Base-by-base conservation (phyloP, 2,113 vertebrate species). In the Platichthys stellatus region DNA sequence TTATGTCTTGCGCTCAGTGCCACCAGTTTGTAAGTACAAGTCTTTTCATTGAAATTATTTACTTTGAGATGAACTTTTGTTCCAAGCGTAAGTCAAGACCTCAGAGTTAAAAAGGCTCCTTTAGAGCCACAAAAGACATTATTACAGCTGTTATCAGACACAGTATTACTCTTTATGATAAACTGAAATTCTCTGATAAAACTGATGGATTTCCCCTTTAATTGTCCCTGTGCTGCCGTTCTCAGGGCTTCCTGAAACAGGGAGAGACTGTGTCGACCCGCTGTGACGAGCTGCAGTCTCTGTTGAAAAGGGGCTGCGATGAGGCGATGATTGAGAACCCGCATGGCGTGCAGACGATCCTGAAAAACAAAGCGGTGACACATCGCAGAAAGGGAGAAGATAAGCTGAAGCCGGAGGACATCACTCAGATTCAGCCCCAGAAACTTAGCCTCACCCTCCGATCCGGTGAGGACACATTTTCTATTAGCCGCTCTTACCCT, bases 381-480 rank as follows among this genome's bases (percentile, higher is more conserved):
- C 94, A 98, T 69, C 97, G 96, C 66, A 94, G 83, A 63, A 97
- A 95, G 85, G 95, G 94, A 2, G 82, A 74, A 9, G 95, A 93
- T 58, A 96, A 96, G 54, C 91, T 96, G 53, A 94, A 87, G 62
- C 96, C 95, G 2, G 95, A 96, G 69, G 95, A 97, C 9, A 99
- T 99, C 79, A 99, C 97, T 1, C 98, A 99, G 91, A 96, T 99
- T 85, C 96, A 98, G 69, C 98, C 98, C 0, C 98, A 99, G 86
- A 97, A 99, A 84, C 79, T 99, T 76, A 89, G 47, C 5, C 84
- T 99, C 66, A 93, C 92, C 8, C 93, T 99, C 3, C 92, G 98
- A 90, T 96, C 97, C 3, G 98, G 98, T 99, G 93, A 65, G 40
- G 23, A 49, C 1, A 7, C 5, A 9, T 60, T n/a, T 0, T 31